These are phyloP conservation scores for Drosophila emarginata DNA, from an alignment of 2,888 invertebrate species.

Conservation along the genomic window DNA sequence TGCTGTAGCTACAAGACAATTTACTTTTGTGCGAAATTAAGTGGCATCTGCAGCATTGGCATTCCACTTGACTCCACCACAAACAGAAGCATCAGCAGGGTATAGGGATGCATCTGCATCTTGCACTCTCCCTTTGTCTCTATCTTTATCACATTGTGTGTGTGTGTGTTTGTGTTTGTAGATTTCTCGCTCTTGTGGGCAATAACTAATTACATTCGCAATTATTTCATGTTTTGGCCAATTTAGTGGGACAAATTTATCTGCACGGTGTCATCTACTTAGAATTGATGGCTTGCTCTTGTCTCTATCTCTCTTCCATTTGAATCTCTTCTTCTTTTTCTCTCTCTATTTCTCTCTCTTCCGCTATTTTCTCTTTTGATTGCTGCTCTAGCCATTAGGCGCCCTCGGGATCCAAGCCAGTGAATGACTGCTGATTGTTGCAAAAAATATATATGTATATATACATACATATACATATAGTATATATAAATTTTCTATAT, in stretches of 20 bases:
- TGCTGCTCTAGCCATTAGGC: slow-evolving; percentile 59
- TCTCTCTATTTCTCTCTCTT: slow-evolving; percentile 4
- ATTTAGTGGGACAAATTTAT: slow-evolving; percentile 83
- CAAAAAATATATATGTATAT: slow-evolving; percentile 40
- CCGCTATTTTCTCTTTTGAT: slow-evolving; percentile 24
- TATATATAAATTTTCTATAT: slow-evolving; percentile 45
- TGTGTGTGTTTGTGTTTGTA: slow-evolving; percentile 38
- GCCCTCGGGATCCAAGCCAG: slow-evolving; percentile 36
- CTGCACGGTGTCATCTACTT: slow-evolving; percentile 83
- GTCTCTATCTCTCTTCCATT: slow-evolving; percentile 24
- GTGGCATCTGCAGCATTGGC: slow-evolving; percentile 76
- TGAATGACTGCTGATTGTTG: slow-evolving; percentile 75
- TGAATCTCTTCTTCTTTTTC: slow-evolving; percentile 18
- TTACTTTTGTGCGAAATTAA: slow-evolving; percentile 81
- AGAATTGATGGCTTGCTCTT: slow-evolving; percentile 79
- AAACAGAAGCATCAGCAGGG: slow-evolving; percentile 23
- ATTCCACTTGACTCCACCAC: slow-evolving; percentile 73
- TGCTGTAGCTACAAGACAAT: slow-evolving; percentile 79
- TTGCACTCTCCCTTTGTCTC: slow-evolving; percentile 26
- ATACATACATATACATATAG: slow-evolving; percentile 44
- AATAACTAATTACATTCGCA: slow-evolving; percentile 83
- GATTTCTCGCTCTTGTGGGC: slow-evolving; percentile 76
- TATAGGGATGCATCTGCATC: slow-evolving; percentile 23
- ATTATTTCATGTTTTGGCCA: slow-evolving; percentile 83
- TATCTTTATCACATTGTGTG: slow-evolving; percentile 30